Conservation (phyloP, 2,888 invertebrate species). For the Ectemnius cavifrons region DNA sequence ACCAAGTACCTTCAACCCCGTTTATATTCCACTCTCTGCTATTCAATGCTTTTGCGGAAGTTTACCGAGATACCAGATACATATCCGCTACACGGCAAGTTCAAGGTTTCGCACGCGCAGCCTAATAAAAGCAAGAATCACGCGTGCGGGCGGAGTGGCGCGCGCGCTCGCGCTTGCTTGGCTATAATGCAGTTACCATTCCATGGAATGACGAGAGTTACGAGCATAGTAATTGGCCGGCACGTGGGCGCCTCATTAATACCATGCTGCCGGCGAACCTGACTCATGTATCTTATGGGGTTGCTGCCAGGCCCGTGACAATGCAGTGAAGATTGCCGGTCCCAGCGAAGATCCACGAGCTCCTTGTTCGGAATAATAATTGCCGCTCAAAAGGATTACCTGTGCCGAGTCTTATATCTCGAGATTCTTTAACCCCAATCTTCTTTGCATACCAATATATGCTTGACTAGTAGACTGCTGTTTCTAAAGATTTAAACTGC, state of each 20-base stretch:
- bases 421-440: too few relatives aligned
- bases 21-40: conserved; percentile 20
- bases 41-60: conserved; percentile 37
- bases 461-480: too few relatives aligned
- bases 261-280: conserved; percentile 53
- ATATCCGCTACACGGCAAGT: conserved; percentile 25
- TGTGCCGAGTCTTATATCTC: neutral
- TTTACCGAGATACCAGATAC: conserved; percentile 27
- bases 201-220: conserved; percentile 59
- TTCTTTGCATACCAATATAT: too few relatives aligned
- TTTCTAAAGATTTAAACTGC: too few relatives aligned
- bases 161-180: conserved; percentile 13
- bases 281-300: conserved; percentile 46
- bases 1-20: conserved; percentile 23
- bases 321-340: conserved; percentile 22
- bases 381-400: neutral
- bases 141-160: neutral
- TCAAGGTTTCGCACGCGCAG: conserved; percentile 27
- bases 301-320: conserved; percentile 16
- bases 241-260: conserved; percentile 72
- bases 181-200: conserved; percentile 40
- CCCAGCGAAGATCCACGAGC: conserved; percentile 8
- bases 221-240: conserved; percentile 63
- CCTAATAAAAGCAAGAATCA: conserved; percentile 25
- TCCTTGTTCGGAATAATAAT: conserved; percentile 6